Evolutionary conservation across 2,888 invertebrate species (phyloP).

Genomic region (Noctua fimbriata): DNA sequence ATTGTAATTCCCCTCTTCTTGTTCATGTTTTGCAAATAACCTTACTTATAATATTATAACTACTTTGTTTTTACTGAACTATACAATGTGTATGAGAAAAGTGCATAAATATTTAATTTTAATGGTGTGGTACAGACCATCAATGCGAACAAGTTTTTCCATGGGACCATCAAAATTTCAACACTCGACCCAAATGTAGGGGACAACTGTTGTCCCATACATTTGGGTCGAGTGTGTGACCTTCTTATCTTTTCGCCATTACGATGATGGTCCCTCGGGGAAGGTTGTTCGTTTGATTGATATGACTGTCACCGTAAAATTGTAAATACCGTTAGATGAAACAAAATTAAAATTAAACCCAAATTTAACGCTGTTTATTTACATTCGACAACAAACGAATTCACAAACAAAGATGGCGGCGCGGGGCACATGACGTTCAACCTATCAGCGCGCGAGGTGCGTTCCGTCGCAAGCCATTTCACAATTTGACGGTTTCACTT

Average conservation of each 20-base stretch:
- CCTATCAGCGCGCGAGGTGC: too few relatives aligned
- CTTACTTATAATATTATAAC: neutral
- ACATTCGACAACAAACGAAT: too few relatives aligned
- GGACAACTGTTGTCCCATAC: neutral
- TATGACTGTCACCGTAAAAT: neutral
- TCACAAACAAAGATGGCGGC: too few relatives aligned
- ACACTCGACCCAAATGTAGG: neutral
- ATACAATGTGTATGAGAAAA: neutral
- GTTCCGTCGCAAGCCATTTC: too few relatives aligned
- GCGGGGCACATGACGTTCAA: too few relatives aligned
- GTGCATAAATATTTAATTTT: neutral
- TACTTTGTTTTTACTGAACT: neutral
- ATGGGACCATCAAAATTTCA: neutral
- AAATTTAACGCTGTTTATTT: too few relatives aligned
- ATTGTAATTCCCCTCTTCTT: slow-evolving; percentile 22
- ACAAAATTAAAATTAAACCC: too few relatives aligned
- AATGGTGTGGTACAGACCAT: neutral
- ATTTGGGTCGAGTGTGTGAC: too few relatives aligned
- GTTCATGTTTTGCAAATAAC: slow-evolving; percentile 1
- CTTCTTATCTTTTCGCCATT: neutral
- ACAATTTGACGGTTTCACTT: too few relatives aligned
- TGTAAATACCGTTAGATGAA: too few relatives aligned
- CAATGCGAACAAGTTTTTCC: neutral
- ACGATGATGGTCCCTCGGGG: neutral
- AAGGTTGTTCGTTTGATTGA: neutral